A percentile compares a stretch with the other conserved stretches of the same genome.
Conservation (phyloP, 1,140 invertebrate genomes). For the Pseudomyrmex pallidus region DNA sequence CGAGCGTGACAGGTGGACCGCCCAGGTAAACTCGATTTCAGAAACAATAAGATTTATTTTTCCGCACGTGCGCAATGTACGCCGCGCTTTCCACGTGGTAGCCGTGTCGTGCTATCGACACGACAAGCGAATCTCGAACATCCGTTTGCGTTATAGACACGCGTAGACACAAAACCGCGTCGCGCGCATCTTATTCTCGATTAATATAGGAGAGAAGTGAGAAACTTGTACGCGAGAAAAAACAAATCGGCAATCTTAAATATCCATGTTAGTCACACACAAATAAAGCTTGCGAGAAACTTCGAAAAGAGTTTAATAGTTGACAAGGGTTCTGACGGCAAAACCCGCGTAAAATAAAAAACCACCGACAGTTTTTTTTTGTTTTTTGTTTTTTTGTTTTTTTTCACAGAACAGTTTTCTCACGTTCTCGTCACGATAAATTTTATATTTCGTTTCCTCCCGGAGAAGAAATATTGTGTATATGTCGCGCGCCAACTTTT, state of each 20-base stretch:
- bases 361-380: background rate
- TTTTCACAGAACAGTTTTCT: background rate
- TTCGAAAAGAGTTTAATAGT: too few species aligned
- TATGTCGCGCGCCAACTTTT: constrained; percentile 20
- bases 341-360: too few species aligned
- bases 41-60: constrained; percentile 76
- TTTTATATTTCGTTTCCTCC: background rate
- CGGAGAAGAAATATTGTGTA: background rate
- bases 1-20: constrained; percentile 71
- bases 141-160: constrained; percentile 8
- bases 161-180: constrained; percentile 28
- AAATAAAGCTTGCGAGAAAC: background rate
- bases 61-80: constrained; percentile 63
- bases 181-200: background rate
- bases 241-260: background rate
- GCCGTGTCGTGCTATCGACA: background rate
- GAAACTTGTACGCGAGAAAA: background rate
- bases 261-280: background rate
- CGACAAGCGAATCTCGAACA: constrained; percentile 49
- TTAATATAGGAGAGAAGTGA: constrained; percentile 9
- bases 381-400: background rate
- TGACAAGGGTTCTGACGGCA: too few species aligned
- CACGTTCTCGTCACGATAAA: too few species aligned
- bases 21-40: constrained; percentile 72
- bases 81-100: constrained; percentile 9